Percentiles rank a stretch among this genome's conserved stretches.
Conservation (phyloP, 2,797 vertebrate species). For the Botia almorhae region DNA sequence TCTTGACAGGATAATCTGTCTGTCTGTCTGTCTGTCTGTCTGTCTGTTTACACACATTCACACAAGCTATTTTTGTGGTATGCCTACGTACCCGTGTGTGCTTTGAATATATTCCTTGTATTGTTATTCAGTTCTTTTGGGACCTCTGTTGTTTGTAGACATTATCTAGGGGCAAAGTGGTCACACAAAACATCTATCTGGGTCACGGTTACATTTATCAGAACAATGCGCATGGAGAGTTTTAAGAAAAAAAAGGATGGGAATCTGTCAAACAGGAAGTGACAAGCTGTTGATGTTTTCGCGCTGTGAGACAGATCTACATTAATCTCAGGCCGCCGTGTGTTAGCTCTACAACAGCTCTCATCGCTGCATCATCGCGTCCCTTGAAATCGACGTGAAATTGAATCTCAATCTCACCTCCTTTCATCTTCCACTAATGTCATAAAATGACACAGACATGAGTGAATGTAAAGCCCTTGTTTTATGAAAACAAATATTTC, state of each 20-base stretch:
- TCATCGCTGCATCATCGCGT: conserved; percentile 67
- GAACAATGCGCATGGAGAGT: conserved; percentile 28
- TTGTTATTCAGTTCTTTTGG: conserved; percentile 25
- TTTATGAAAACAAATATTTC: no score
- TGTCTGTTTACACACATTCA: not conserved
- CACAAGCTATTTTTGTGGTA: not conserved
- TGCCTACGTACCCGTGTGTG: not conserved
- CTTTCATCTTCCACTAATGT: conserved; percentile 10
- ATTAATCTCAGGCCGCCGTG: conserved; percentile 13
- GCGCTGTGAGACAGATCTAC: conserved; percentile 25
- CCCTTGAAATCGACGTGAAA: conserved; percentile 54
- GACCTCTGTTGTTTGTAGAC: conserved; percentile 4
- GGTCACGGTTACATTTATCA: conserved; percentile 34
- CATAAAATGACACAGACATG: not conserved
- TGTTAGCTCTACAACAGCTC: not conserved
- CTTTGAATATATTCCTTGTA: not conserved
- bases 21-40: not conserved
- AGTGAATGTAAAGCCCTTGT: no score
- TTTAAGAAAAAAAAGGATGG: conserved; percentile 32
- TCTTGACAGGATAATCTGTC: no score
- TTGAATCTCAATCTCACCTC: conserved; percentile 19
- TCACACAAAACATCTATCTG: conserved; percentile 13
- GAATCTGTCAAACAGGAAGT: conserved; percentile 53
- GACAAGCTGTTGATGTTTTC: conserved; percentile 45
- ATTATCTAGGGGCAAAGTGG: not conserved